phyloP scores from a whole-genome alignment of 92 coral and sea anemone genomes.

The Scolanthus callimorphus region DNA sequence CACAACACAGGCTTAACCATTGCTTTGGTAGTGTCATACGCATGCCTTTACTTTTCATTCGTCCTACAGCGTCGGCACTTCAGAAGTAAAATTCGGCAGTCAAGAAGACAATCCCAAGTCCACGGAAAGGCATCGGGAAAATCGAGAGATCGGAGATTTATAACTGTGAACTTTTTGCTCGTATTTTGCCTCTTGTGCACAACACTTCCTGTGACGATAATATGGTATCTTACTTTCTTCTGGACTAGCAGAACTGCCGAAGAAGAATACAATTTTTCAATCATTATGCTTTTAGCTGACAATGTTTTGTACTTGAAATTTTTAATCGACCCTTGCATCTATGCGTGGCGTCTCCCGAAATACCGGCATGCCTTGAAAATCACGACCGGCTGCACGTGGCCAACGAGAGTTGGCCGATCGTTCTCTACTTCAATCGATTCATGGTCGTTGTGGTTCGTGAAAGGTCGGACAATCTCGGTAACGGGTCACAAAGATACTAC shows the following conservation, averaged over 20 bases:
- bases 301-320: conserved; percentile 18
- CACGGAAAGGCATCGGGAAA: not conserved
- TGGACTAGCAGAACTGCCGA: not conserved
- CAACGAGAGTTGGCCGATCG: no score
- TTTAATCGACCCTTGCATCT: conserved; percentile 18
- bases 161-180: conserved; percentile 30
- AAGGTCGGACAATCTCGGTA: no score
- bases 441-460: no score
- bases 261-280: not conserved
- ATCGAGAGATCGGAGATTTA: conserved; percentile 9
- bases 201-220: conserved; percentile 15
- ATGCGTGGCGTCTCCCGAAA: conserved; percentile 31
- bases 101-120: conserved; percentile 11
- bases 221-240: conserved; percentile 28
- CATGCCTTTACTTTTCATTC: conserved; percentile 22
- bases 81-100: conserved; percentile 3
- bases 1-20: conserved; percentile 28
- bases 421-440: no score
- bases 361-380: conserved; percentile 15
- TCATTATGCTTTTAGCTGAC: conserved; percentile 7
- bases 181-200: conserved; percentile 21
- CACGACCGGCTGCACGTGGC: no score
- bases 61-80: conserved; percentile 10
- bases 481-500: no score
- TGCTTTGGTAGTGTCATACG: conserved; percentile 21